Evolutionary conservation across 2,888 invertebrate genomes (phyloP).

Genomic region (Mesoligia furuncula): DNA sequence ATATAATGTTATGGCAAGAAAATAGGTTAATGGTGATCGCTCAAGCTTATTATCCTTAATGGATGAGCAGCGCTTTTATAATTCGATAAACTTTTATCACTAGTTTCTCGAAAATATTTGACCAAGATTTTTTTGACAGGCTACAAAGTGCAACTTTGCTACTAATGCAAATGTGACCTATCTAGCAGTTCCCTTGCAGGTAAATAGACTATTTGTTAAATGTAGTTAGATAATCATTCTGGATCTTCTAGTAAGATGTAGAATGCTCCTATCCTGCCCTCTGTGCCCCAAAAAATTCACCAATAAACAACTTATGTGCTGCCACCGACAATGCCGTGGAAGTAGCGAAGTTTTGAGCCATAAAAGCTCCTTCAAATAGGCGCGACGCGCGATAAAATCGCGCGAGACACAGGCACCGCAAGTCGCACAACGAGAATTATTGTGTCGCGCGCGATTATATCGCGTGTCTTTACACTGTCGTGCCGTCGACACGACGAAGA

Average conservation of each 20-base stretch:
- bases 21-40: conserved; percentile 60
- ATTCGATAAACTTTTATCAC: background rate
- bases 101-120: background rate
- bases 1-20: conserved; percentile 43
- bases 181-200: background rate
- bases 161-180: background rate
- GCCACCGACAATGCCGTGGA: background rate
- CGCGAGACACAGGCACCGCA: too few species aligned
- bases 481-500: background rate
- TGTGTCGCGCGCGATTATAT: too few species aligned
- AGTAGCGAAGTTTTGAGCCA: background rate
- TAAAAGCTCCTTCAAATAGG: too few species aligned
- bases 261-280: background rate
- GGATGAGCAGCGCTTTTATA: conserved; percentile 9
- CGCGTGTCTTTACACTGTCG: background rate
- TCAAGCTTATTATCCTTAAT: conserved; percentile 38
- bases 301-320: background rate
- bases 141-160: too few species aligned
- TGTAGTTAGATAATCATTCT: background rate
- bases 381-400: too few species aligned
- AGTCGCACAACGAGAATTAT: too few species aligned
- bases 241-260: background rate
- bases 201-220: background rate
- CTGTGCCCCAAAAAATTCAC: too few species aligned
- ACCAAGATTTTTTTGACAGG: background rate